phyloP scores from a whole-genome alignment of 2,113 vertebrate species.

The Chrysochloris asiatica region DNA sequence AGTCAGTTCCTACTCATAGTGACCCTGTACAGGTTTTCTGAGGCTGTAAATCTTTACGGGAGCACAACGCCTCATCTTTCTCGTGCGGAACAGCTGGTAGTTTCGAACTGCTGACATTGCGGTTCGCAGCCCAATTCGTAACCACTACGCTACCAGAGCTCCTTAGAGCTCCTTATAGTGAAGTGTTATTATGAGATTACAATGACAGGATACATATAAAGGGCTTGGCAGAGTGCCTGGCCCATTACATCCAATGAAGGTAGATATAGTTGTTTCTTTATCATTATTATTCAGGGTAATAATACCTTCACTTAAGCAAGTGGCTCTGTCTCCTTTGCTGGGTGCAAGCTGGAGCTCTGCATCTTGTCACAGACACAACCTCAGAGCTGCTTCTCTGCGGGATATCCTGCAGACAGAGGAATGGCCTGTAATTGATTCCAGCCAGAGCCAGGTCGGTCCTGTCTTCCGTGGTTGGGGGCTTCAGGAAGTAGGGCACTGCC shows the following conservation, averaged over 20 bases:
- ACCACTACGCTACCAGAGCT: too few species aligned
- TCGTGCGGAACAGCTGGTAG: too few species aligned
- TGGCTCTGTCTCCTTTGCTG: neutral
- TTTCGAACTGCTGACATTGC: too few species aligned
- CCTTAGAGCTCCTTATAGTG: too few species aligned
- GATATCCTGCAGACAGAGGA: neutral
- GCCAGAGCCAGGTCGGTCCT: slow-evolving; percentile 18
- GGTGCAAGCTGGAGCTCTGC: slow-evolving; percentile 51
- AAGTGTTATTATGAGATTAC: neutral
- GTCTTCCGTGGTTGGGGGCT: slow-evolving; percentile 48
- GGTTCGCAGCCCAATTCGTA: too few species aligned
- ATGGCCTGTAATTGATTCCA: slow-evolving; percentile 70
- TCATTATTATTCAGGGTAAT: neutral
- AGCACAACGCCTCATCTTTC: too few species aligned
- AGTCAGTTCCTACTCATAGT: too few species aligned
- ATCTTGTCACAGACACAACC: slow-evolving; percentile 74
- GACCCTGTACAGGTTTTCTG: too few species aligned
- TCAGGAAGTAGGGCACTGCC: slow-evolving; percentile 66
- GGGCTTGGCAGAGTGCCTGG: neutral
- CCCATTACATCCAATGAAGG: neutral
- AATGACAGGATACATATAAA: neutral
- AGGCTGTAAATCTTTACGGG: too few species aligned
- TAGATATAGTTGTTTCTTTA: neutral
- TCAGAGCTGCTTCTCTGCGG: slow-evolving; percentile 26
- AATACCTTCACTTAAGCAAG: neutral